These are phyloP conservation scores for Melanchra persicariae DNA, from an alignment of 2,888 invertebrate species.

Conservation along the genomic window DNA sequence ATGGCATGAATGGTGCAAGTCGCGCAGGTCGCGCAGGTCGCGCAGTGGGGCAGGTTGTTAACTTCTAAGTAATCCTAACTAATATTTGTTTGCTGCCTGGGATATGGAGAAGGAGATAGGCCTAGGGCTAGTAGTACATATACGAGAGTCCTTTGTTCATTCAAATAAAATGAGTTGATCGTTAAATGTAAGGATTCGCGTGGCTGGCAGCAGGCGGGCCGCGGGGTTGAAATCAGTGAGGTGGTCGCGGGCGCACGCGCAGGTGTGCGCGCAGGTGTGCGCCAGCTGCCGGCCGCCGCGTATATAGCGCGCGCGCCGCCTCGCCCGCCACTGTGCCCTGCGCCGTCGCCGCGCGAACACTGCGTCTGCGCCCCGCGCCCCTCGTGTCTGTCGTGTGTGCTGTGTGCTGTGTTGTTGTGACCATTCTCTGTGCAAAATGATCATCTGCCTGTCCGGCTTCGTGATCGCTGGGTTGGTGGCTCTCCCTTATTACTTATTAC, in stretches of 20 bases:
- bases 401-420: too few species aligned
- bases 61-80: too few species aligned
- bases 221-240: conserved; percentile 35
- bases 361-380: conserved; percentile 17
- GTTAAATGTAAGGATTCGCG: conserved; percentile 18
- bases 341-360: conserved; percentile 6
- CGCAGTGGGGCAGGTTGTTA: too few species aligned
- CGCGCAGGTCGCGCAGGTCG: too few species aligned
- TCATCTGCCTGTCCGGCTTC: conserved; percentile 89
- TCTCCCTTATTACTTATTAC: conserved; percentile 8
- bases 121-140: too few species aligned
- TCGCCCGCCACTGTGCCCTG: neutral
- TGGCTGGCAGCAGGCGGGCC: neutral
- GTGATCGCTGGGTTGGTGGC: conserved; percentile 88
- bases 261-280: conserved; percentile 58
- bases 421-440: conserved; percentile 75
- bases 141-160: conserved; percentile 19
- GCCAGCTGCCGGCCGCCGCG: conserved; percentile 26
- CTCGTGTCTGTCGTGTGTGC: conserved; percentile 13
- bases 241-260: conserved; percentile 46
- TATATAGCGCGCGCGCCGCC: conserved; percentile 57
- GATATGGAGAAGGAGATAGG: too few species aligned
- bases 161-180: conserved; percentile 1
- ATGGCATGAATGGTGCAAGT: too few species aligned
- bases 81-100: too few species aligned